Evolutionary conservation across 2,888 invertebrate genomes (phyloP).

Genomic region (Pandemis cinnamomeana): DNA sequence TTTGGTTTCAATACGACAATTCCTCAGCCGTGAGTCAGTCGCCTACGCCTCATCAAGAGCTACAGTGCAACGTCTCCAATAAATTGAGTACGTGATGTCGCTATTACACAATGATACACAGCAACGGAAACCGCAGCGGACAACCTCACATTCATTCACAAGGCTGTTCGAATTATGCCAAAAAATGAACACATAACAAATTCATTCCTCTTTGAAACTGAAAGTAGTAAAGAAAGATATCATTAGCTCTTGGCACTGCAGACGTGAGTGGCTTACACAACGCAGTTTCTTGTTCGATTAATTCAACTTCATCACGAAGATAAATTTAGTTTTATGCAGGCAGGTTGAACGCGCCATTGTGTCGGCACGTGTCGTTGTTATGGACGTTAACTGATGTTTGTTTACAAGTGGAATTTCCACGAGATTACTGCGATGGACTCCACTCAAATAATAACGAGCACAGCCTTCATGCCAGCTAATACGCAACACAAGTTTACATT

Average conservation of each 20-base stretch:
- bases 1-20: slow-evolving; percentile 3
- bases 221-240: too few relatives aligned
- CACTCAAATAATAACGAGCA: neutral
- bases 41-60: neutral
- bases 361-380: slow-evolving; percentile 20
- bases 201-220: too few relatives aligned
- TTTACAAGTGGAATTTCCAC: slow-evolving; percentile 12
- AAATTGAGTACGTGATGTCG: neutral
- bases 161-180: neutral
- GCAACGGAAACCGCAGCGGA: neutral
- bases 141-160: neutral
- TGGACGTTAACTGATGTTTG: slow-evolving; percentile 11
- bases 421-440: neutral
- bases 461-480: neutral
- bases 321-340: slow-evolving; percentile 19
- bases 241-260: too few relatives aligned
- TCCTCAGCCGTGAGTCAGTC: slow-evolving; percentile 3
- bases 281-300: neutral
- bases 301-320: neutral
- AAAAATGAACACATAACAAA: neutral
- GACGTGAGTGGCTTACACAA: too few relatives aligned
- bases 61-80: neutral
- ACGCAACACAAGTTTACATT: neutral
- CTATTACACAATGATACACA: neutral
- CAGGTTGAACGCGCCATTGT: slow-evolving; percentile 28